Conservation (phyloP, 2,113 vertebrate species). For the Axis porcinus region DNA sequence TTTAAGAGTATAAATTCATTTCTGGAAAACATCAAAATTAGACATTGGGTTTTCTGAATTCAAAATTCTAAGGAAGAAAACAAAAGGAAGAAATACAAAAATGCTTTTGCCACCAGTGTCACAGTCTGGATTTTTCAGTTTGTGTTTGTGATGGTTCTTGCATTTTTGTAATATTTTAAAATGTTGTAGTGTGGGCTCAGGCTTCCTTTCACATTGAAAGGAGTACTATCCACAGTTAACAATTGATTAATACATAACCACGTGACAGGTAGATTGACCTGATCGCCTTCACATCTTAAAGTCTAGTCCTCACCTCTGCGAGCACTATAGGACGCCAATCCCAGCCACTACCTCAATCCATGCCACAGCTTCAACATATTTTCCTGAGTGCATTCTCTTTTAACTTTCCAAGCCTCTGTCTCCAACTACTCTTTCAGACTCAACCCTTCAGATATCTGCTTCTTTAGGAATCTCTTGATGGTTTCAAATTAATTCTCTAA, state of each 20-base stretch:
- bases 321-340: background rate
- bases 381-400: accelerated
- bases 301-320: background rate
- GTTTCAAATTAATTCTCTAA: background rate
- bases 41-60: conserved; percentile 1
- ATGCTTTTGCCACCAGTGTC: background rate
- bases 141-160: background rate
- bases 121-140: background rate
- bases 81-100: background rate
- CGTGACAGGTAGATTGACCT: background rate
- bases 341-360: background rate
- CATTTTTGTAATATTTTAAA: background rate
- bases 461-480: background rate
- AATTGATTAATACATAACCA: background rate
- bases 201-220: background rate
- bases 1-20: background rate
- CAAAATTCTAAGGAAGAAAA: background rate
- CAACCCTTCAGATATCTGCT: background rate
- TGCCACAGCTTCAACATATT: accelerated
- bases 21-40: conserved; percentile 22
- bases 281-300: background rate
- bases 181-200: background rate
- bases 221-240: background rate
- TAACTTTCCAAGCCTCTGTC: background rate
- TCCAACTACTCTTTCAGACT: background rate